Base-by-base conservation (phyloP, 2,113 vertebrate genomes). In the Galbula dea region DNA sequence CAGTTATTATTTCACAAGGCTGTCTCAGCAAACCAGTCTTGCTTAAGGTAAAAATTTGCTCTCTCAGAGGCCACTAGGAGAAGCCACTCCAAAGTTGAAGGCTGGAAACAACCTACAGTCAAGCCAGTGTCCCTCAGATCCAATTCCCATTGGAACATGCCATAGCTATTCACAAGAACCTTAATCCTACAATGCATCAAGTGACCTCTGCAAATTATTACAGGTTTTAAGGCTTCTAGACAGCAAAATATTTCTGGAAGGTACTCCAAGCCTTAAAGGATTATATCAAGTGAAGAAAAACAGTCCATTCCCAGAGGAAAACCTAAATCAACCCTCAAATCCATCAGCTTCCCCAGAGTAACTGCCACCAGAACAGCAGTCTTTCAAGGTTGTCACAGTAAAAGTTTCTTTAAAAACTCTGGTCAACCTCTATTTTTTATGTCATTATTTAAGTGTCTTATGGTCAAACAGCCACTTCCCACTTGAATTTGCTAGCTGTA, bases 1-100 rank as follows among this genome's bases (percentile, higher is more conserved):
- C 74, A n/a, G 32, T 41, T 58, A 61, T 16, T 78, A 34, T 72
- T 87, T 85, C 3, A 1, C 15, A 79, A 75, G 45, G 27, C 65
- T 75, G 18, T 75, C 48, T 67, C 36, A 48, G 37, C 37, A 88
- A 62, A 77, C 36, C 66, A 68, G 15, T 69, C 32, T 74, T 72
- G 30, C 39, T 59, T 68, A 37, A 67, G 37, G 37, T 61, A 66
- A 36, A 36, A 65, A 0, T 78, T 88, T 30, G 30, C 24, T 71
- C 57, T 75, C 52, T 6, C 3, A 86, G 57, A 94, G 57, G 66
- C 90, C 88, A 79, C 90, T 92, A 93, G 86, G 88, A 95, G 94
- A 96, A 93, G 88, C 83, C 96, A 62, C 95, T 96, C 73, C 81
- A 89, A 81, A 93, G 80, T 14, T 78, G 77, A 94, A 39, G 57